Conservation (phyloP, 2,113 vertebrate species). For the Porphyrio hochstetteri region DNA sequence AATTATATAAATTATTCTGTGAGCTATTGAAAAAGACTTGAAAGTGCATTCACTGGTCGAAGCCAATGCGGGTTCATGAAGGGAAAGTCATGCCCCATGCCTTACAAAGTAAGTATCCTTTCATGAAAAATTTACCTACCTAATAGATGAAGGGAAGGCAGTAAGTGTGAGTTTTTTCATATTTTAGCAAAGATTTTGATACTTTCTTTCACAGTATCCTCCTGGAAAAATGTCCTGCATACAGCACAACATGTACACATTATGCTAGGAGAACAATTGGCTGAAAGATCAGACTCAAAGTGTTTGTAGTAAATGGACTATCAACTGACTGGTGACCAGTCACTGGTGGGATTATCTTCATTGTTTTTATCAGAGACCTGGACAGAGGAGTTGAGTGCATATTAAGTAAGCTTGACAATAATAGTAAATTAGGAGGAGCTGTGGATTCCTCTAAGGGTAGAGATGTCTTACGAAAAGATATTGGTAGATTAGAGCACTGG, state of each 20-base stretch:
- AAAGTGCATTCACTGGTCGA: neutral
- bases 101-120: neutral
- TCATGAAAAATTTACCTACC: neutral
- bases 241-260: neutral
- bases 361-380: neutral
- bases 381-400: neutral
- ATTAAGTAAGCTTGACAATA: neutral
- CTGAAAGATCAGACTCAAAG: neutral
- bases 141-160: neutral
- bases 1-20: neutral
- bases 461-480: neutral
- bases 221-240: neutral
- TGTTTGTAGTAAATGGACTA: neutral
- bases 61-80: fast-evolving
- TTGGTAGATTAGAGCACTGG: neutral
- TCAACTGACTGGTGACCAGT: neutral
- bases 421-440: neutral
- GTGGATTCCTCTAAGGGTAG: neutral
- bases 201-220: neutral
- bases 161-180: neutral
- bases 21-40: neutral
- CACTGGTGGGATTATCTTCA: neutral
- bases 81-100: neutral
- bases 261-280: neutral
- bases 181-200: neutral